phyloP scores from a whole-genome alignment of 1,140 invertebrate genomes.

The Diprion similis region DNA sequence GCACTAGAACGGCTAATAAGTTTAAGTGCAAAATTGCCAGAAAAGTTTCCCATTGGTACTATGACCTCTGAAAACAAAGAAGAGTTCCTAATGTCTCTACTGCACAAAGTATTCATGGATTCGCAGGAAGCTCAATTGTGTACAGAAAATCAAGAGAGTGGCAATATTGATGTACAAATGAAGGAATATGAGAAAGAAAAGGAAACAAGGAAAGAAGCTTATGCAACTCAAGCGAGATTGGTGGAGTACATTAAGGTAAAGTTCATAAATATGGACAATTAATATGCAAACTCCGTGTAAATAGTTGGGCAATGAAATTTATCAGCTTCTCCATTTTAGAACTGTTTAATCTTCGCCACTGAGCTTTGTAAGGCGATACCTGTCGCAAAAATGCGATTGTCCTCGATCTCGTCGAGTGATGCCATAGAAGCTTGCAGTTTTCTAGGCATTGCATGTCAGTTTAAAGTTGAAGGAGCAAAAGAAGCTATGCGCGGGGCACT shows the following conservation, averaged over 20 bases:
- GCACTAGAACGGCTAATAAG: conserved; percentile 45
- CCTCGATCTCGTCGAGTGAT: conserved; percentile 78
- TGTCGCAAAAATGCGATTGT: conserved; percentile 73
- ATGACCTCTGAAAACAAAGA: conserved; percentile 44
- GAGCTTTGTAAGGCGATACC: conserved; percentile 75
- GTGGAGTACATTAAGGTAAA: conserved; percentile 54
- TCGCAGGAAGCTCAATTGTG: conserved; percentile 11
- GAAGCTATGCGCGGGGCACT: conserved; percentile 78
- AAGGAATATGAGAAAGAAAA: conserved; percentile 27
- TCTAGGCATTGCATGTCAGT: conserved; percentile 81
- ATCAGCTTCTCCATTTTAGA: conserved; percentile 66
- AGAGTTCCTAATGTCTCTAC: conserved; percentile 46
- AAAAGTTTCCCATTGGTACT: conserved; percentile 38
- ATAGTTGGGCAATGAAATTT: conserved; percentile 52
- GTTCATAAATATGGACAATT: not conserved
- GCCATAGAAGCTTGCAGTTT: conserved; percentile 86
- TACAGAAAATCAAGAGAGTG: conserved; percentile 37
- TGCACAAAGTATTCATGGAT: conserved; percentile 55
- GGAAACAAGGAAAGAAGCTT: conserved; percentile 46
- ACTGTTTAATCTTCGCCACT: conserved; percentile 69
- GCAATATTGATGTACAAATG: not conserved
- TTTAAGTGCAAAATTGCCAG: conserved; percentile 38
- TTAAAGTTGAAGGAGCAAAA: conserved; percentile 76
- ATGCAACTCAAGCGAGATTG: conserved; percentile 42
- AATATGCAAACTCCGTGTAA: conserved; percentile 41